phyloP scores from a whole-genome alignment of 2,797 vertebrate species.

The Pantherophis vulpinus region DNA sequence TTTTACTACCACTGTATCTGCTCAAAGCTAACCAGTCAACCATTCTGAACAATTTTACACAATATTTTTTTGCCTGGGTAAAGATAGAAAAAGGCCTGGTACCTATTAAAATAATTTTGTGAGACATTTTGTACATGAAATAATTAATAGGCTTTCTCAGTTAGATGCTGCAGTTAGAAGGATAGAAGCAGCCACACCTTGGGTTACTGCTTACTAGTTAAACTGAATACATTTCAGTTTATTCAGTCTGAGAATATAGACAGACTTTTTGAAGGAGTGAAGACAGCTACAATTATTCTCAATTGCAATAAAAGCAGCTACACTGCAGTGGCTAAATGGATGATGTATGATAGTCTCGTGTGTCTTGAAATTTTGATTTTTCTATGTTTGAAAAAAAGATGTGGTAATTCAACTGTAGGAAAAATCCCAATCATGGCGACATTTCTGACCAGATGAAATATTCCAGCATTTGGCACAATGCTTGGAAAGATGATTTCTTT shows the following conservation, averaged over 20 bases:
- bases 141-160: background rate
- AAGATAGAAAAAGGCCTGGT: background rate
- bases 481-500: background rate
- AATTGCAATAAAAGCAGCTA: background rate
- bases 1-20: background rate
- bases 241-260: background rate
- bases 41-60: background rate
- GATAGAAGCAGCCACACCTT: background rate
- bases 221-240: background rate
- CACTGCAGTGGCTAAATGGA: background rate
- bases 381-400: background rate
- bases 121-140: background rate
- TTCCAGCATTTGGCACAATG: background rate
- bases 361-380: background rate
- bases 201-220: background rate
- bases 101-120: background rate
- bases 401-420: background rate
- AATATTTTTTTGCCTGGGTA: background rate
- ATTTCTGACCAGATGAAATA: background rate
- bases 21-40: background rate
- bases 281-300: background rate
- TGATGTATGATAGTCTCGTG: background rate
- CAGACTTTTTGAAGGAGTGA: background rate
- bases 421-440: background rate
- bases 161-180: background rate